These are phyloP conservation scores for Phalacrocorax carbo DNA, from an alignment of 2,113 vertebrate species.

Conservation along the genomic window DNA sequence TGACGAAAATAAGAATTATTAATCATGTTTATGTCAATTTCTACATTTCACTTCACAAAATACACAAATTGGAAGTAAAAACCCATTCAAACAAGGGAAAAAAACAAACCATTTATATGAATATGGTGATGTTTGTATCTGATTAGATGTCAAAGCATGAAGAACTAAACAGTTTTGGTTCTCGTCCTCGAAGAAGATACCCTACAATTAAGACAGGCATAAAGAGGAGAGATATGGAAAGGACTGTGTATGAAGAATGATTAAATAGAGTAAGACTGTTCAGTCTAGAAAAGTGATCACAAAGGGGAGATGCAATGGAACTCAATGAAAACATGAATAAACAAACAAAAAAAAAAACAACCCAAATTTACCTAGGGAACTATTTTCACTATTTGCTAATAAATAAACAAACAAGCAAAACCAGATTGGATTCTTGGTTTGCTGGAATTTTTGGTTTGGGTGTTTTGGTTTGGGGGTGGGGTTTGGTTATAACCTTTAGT, in stretches of 20 bases:
- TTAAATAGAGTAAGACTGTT: neutral
- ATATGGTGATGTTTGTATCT: neutral
- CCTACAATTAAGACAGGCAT: neutral
- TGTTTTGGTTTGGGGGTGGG: neutral
- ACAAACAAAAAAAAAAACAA: rapidly evolving
- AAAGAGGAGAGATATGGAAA: neutral
- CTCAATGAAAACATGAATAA: neutral
- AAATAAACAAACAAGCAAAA: neutral
- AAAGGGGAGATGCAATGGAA: neutral
- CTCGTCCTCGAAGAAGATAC: neutral
- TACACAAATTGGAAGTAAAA: neutral
- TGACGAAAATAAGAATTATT: neutral
- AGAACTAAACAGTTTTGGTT: neutral
- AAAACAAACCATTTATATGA: neutral
- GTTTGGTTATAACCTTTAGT: neutral
- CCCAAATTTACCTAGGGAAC: neutral
- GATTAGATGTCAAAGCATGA: neutral
- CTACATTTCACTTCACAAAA: neutral
- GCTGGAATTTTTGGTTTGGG: neutral
- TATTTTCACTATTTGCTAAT: neutral
- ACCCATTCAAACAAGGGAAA: neutral
- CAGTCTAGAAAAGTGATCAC: neutral
- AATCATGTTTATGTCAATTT: neutral
- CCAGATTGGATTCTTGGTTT: neutral
- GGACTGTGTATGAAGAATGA: neutral